phyloP scores from a whole-genome alignment of 2,113 vertebrate genomes.

The Polypterus bichir region DNA sequence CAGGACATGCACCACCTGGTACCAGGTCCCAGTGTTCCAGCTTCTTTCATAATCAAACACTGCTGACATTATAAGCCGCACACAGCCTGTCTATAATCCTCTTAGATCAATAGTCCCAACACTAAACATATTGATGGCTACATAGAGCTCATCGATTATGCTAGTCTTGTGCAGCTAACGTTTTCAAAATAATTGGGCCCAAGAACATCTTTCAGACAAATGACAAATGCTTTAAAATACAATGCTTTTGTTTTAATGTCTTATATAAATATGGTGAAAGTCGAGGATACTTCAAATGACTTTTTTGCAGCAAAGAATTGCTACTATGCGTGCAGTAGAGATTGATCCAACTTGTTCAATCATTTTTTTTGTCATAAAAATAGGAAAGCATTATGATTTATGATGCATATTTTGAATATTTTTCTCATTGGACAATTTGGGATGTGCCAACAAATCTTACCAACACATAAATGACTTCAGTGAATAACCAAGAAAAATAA shows the following conservation, averaged over 20 bases:
- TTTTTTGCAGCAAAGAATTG: no score
- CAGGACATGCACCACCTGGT: constrained; percentile 79
- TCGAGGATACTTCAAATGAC: no score
- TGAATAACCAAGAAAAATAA: no score
- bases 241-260: constrained; percentile 12
- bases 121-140: constrained; percentile 66
- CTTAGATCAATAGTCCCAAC: constrained; percentile 72
- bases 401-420: no score
- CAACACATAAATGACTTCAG: no score
- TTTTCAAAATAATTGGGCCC: constrained; percentile 79
- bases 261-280: no score
- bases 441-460: no score
- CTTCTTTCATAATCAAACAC: constrained; percentile 56
- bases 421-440: no score
- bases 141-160: constrained; percentile 76
- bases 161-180: constrained; percentile 56
- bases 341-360: no score
- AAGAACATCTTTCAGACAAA: constrained; percentile 41
- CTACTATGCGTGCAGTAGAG: no score
- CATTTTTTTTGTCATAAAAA: no score
- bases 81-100: constrained; percentile 65
- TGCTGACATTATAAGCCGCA: constrained; percentile 79
- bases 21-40: constrained; percentile 45
- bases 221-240: constrained; percentile 44
- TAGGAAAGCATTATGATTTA: no score